Evolutionary conservation across 2,888 invertebrate genomes (phyloP).

Genomic region (Andrena hattorfiana): DNA sequence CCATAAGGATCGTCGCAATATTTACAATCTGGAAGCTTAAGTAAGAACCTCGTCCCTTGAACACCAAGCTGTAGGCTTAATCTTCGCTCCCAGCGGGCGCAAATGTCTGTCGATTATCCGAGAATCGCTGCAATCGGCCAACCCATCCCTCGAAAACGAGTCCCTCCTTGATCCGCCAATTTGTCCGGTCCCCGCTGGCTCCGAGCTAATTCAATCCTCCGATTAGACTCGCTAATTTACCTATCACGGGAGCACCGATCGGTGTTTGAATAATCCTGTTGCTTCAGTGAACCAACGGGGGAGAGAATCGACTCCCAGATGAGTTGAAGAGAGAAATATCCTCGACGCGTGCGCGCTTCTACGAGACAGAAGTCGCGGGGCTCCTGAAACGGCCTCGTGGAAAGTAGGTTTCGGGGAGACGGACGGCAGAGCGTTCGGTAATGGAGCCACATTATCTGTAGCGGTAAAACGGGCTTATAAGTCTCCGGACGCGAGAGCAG

Average conservation of each 20-base stretch:
- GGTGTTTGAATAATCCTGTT: background rate
- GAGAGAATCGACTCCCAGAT: background rate
- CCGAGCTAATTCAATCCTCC: slow-evolving; percentile 47
- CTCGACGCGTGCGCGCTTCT: background rate
- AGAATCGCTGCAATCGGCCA: slow-evolving; percentile 16
- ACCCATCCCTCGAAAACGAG: slow-evolving; percentile 21
- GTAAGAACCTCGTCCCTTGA: no score
- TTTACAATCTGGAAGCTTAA: background rate
- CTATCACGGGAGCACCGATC: slow-evolving; percentile 13
- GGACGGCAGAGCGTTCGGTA: slow-evolving; percentile 14
- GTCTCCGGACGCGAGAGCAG: slow-evolving; percentile 18
- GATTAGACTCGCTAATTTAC: slow-evolving; percentile 47
- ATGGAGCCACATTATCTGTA: slow-evolving; percentile 44
- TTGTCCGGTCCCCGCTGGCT: slow-evolving; percentile 19
- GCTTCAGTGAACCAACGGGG: background rate
- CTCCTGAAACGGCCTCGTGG: slow-evolving; percentile 8
- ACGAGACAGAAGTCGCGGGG: background rate
- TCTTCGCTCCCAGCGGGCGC: background rate
- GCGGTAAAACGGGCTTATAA: slow-evolving; percentile 38
- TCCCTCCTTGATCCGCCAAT: slow-evolving; percentile 35
- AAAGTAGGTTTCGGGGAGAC: slow-evolving; percentile 45
- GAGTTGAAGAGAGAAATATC: background rate
- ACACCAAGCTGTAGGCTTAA: no score
- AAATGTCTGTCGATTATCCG: slow-evolving; percentile 13
- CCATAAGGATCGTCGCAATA: background rate